Percentiles rank a stretch among this genome's conserved stretches.
Evolutionary conservation across 2,888 invertebrate genomes (phyloP).

Genomic region (Drosophila mayaguana): DNA sequence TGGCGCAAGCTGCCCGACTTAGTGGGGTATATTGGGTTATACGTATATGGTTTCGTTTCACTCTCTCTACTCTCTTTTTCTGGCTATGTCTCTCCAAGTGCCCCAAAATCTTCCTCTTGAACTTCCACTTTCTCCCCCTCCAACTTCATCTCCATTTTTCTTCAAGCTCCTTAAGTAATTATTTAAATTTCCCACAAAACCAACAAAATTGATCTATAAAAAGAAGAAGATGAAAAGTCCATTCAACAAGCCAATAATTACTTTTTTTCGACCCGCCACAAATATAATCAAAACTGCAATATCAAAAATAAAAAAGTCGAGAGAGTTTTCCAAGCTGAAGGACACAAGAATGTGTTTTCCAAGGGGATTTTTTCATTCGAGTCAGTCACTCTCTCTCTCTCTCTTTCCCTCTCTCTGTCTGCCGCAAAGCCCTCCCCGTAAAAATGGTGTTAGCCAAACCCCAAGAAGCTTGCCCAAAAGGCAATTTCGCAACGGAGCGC

Average conservation of each 20-base stretch:
- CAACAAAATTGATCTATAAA: constrained; percentile 10
- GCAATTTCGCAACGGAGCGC: constrained; percentile 64
- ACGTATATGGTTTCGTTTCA: background rate
- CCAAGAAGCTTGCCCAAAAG: constrained; percentile 43
- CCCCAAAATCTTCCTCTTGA: background rate
- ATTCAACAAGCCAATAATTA: constrained; percentile 5
- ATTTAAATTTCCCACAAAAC: constrained; percentile 10
- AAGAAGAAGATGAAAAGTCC: background rate
- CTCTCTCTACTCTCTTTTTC: background rate
- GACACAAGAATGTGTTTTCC: background rate
- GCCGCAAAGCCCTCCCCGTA: constrained; percentile 3
- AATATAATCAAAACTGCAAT: constrained; percentile 11
- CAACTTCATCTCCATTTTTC: background rate
- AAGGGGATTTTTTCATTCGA: constrained; percentile 6
- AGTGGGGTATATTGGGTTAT: background rate
- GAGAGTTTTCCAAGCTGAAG: constrained; percentile 4
- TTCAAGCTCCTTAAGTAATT: background rate
- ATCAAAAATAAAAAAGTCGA: background rate
- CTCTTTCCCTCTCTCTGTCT: background rate
- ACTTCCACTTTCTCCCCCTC: background rate
- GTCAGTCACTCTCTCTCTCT: constrained; percentile 9
- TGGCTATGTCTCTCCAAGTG: background rate
- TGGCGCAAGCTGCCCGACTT: background rate
- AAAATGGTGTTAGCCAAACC: constrained; percentile 9
- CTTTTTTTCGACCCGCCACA: background rate